Percentiles rank a stretch among this genome's conserved stretches.
Evolutionary conservation across 2,113 vertebrate species (phyloP).

Genomic region (Puntigrus tetrazona): DNA sequence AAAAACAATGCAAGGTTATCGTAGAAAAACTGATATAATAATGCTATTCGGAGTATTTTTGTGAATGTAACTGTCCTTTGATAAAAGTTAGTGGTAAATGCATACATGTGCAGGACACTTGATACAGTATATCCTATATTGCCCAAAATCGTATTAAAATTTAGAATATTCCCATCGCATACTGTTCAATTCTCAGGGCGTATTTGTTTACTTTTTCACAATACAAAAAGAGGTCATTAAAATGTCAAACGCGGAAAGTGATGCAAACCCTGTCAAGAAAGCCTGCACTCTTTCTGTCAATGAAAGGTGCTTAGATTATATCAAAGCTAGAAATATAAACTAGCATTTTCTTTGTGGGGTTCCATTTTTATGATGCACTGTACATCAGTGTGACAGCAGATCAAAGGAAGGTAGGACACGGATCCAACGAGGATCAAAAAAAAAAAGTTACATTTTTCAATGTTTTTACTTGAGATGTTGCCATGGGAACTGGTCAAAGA

Average conservation of each 20-base stretch:
- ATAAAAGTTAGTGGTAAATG: neutral
- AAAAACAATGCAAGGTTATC: neutral
- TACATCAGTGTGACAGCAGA: neutral
- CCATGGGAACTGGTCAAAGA: constrained; percentile 50
- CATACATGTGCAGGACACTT: neutral
- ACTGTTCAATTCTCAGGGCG: neutral
- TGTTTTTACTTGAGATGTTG: constrained; percentile 38
- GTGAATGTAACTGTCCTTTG: neutral
- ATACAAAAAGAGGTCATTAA: neutral
- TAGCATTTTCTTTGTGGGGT: neutral
- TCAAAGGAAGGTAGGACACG: constrained; percentile 41
- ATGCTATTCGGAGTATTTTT: neutral
- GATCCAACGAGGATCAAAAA: constrained; percentile 29
- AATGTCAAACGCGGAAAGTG: neutral
- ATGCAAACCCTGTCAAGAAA: neutral
- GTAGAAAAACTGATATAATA: neutral
- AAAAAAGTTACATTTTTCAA: neutral
- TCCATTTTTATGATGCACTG: neutral
- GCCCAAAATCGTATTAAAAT: neutral
- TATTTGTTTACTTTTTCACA: neutral
- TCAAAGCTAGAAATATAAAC: neutral
- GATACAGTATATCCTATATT: neutral
- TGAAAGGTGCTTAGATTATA: neutral
- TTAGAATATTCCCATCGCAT: neutral
- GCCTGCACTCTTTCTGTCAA: neutral